Evolutionary conservation across 2,888 invertebrate species (phyloP).

Genomic region (Netelia melanura): DNA sequence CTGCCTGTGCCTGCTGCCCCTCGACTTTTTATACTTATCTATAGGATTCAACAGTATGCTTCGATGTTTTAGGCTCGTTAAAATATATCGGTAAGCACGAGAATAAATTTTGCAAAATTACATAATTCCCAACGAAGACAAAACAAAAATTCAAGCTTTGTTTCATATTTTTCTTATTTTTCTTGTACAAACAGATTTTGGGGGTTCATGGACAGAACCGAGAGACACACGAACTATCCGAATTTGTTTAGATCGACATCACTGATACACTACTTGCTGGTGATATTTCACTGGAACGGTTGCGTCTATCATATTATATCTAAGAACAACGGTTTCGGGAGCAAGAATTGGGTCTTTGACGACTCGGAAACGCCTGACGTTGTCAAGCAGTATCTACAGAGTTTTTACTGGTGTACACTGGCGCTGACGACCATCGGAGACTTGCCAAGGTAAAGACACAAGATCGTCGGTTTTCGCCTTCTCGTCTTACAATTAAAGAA

Average conservation of each 20-base stretch:
- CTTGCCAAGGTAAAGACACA: constrained; percentile 79
- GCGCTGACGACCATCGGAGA: constrained; percentile 97
- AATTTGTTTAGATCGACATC: constrained; percentile 97
- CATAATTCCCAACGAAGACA: neutral
- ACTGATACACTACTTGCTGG: constrained; percentile 97
- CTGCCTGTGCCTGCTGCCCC: constrained; percentile 98
- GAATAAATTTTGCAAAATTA: neutral
- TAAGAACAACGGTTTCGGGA: constrained; percentile 97
- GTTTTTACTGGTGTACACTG: constrained; percentile 99
- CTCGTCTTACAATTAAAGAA: neutral
- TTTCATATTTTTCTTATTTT: constrained; percentile 9
- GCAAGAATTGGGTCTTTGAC: constrained; percentile 96
- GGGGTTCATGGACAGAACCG: constrained; percentile 99
- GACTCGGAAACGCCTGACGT: constrained; percentile 95
- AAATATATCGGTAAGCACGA: constrained; percentile 92
- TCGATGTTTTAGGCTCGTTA: constrained; percentile 97
- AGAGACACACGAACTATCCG: constrained; percentile 99
- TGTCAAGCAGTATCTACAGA: constrained; percentile 97
- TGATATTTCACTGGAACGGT: constrained; percentile 99
- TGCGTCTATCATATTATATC: constrained; percentile 98
- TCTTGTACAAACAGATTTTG: constrained; percentile 88
- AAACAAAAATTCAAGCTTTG: no score
- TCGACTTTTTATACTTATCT: constrained; percentile 99
- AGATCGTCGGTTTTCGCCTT: neutral
- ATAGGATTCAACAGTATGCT: constrained; percentile 98